Evolutionary conservation across 2,113 vertebrate genomes (phyloP).

Genomic region (Rhea americana): DNA sequence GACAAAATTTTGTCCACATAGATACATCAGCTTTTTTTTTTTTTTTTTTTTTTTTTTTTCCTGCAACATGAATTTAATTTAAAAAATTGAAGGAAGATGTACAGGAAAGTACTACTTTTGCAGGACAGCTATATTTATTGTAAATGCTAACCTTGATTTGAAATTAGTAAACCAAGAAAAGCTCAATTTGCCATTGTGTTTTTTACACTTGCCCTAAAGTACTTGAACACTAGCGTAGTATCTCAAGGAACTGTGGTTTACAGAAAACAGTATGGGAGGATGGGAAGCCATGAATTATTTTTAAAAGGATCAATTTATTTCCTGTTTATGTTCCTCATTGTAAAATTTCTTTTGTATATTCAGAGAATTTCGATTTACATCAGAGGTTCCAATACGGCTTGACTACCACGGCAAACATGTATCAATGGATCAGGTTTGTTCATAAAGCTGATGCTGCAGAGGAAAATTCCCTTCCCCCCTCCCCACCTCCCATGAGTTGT

Average conservation of each 20-base stretch:
- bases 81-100: neutral
- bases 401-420: slow-evolving; percentile 98
- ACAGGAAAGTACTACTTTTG: neutral
- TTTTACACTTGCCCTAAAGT: neutral
- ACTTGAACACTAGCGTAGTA: neutral
- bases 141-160: neutral
- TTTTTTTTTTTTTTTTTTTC: neutral
- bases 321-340: neutral
- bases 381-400: slow-evolving; percentile 94
- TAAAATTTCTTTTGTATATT: neutral
- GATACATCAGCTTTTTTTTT: neutral
- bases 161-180: neutral
- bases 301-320: neutral
- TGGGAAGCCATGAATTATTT: neutral
- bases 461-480: no score
- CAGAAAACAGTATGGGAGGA: neutral
- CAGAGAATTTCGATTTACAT: slow-evolving; percentile 97
- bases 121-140: neutral
- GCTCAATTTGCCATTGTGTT: neutral
- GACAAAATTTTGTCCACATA: neutral
- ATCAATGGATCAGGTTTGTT: slow-evolving; percentile 88
- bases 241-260: neutral
- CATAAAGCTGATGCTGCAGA: neutral
- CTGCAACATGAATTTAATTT: neutral
- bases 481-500: neutral